phyloP scores from a whole-genome alignment of 2,888 invertebrate species.

The Drosophila infuscata region DNA sequence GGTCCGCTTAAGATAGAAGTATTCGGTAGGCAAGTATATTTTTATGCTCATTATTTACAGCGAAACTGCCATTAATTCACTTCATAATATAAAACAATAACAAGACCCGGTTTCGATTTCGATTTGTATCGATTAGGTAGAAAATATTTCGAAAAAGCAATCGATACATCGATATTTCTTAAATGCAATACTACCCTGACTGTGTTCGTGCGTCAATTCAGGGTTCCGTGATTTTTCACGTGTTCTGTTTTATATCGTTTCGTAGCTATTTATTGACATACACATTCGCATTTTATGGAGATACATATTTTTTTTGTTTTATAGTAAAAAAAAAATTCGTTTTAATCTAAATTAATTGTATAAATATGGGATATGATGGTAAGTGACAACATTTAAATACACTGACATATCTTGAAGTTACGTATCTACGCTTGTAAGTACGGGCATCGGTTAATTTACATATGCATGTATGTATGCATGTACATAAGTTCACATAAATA shows the following conservation, averaged over 20 bases:
- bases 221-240: constrained; percentile 59
- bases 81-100: constrained; percentile 32
- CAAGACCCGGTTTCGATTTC: constrained; percentile 1
- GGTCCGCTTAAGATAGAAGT: constrained; percentile 74
- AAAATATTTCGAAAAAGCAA: not conserved
- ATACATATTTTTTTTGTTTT: constrained; percentile 68
- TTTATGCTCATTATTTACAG: constrained; percentile 78
- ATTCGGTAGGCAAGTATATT: constrained; percentile 80
- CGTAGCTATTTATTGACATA: constrained; percentile 58
- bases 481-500: constrained; percentile 59
- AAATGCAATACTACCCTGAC: constrained; percentile 17
- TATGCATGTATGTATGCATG: constrained; percentile 15
- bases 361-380: constrained; percentile 68
- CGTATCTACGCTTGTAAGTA: constrained; percentile 16
- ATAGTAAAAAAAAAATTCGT: constrained; percentile 46
- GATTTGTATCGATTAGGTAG: constrained; percentile 10
- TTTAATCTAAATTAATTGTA: constrained; percentile 31
- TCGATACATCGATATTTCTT: constrained; percentile 31
- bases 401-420: constrained; percentile 4
- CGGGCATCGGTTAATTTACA: constrained; percentile 41
- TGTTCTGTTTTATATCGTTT: constrained; percentile 72
- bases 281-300: constrained; percentile 57
- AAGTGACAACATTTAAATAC: constrained; percentile 30
- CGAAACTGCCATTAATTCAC: constrained; percentile 4
- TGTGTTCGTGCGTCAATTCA: constrained; percentile 47